Base-by-base conservation (phyloP, 2,888 invertebrate species). In the Brachynemurus nebulosus region DNA sequence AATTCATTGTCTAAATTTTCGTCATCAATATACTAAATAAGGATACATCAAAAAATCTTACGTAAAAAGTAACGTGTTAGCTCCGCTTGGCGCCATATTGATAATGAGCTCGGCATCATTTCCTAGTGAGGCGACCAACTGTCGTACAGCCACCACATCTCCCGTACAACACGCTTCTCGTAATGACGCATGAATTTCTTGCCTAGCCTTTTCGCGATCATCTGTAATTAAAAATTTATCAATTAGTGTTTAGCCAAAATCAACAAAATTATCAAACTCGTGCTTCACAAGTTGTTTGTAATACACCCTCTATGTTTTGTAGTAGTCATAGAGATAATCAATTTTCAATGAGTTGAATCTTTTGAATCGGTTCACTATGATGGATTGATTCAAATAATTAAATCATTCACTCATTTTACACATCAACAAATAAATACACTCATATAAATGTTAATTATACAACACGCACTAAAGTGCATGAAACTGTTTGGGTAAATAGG, bases 41-140 rank as follows among this genome's bases (percentile, higher is more conserved):
- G 11, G 8, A 25, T 25, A 9, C 11, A 8, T 14, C 5, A 14
- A 6, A 33, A 2, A 30, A n/a, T 70, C 80, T 76, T 59, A 89
- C 89, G 80, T 76, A 60, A 88, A 92, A 21, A 95, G 68, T 48
- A 93, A 64, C 0, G 91, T 90, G 57, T 86, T 89, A 16, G 86
- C 85, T 1, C 91, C 92, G 47, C 80, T 82, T 1, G 89, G 89
- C 3, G 90, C 83, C 70, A 88, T 76, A 61, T 93, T 93, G 51
- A 89, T 76, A 43, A 92, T 73, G 40, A 79, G 74, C 42, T 80
- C 80, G 0, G 82, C 77, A 53, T 79, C 76, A 45, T 67, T 60
- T 0, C 76, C 78, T 40, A 82, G 64, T 5, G 78, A 73, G 40
- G 76, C 70, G 45, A 91, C 67, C 45, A 81, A 67, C 18, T 73